Evolutionary conservation across 2,113 vertebrate species (phyloP), one percentile per base, ranked within the genome.

Genomic region (Coracopsis vasa): DNA sequence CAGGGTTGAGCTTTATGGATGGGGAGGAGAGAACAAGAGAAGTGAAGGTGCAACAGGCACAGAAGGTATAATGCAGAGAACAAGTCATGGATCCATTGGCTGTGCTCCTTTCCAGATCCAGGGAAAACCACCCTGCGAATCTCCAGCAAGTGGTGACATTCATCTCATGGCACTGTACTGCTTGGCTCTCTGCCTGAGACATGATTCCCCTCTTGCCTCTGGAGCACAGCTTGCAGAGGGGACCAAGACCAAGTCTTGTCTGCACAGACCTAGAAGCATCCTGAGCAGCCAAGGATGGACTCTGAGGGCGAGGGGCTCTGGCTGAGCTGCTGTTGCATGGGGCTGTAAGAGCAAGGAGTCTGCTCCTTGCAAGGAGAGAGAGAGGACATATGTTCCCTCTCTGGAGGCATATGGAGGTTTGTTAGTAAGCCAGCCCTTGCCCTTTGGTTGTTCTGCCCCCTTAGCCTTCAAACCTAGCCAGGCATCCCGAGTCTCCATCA

Each of bases 81-180:
- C 0, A 0, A 47, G 19, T n/a, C 20, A 39, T 23, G 50, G 70
- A 48, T 71, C n/a, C 33, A 42, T 62, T 4, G 1, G 13, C 50
- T 48, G 35, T 35, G 61, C 45, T 82, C 45, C 18, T 85, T 8
- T 74, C 54, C 51, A 83, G 45, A 19, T 65, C 23, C 45, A 54
- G 42, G 15, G 61, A 70, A 58, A 16, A 51, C 11, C 37, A n/a
- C 9, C 10, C 4, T 16, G 25, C 0, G 2, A 17, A 24, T 50
- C 66, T 64, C 42, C 71, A 88, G 33, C 39, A 75, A 82, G 29
- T 6, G 25, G 14, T 44, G 51, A 75, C 1, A 0, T 51, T 56
- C 15, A 8, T 13, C 47, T 58, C 54, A 48, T 0, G 11, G 47
- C 31, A 44, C 31, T 21, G 19, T 42, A 27, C 13, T 53, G 50